phyloP scores from a whole-genome alignment of 2,888 invertebrate genomes.

The Ryuthela nishihirai region DNA sequence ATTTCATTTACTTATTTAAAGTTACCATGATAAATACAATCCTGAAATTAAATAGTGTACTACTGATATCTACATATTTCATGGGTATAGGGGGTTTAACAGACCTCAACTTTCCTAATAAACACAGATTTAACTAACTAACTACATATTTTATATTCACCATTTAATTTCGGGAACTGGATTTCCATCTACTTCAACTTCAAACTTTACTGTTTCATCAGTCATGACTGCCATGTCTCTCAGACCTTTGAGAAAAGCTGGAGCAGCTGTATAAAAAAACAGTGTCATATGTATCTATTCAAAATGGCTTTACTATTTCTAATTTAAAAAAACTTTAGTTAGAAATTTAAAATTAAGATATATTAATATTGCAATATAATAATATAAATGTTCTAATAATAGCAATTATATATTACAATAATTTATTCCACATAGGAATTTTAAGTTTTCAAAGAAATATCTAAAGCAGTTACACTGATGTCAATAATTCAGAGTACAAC shows the following conservation, averaged over 20 bases:
- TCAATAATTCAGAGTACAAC: too few species aligned
- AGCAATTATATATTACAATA: too few species aligned
- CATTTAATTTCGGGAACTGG: constrained; percentile 77
- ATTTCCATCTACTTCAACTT: constrained; percentile 75
- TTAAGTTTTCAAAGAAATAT: too few species aligned
- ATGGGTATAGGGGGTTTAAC: too few species aligned
- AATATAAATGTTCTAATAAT: not conserved
- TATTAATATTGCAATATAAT: not conserved
- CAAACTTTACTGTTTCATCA: constrained; percentile 70
- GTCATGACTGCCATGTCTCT: constrained; percentile 68
- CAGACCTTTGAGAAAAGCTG: constrained; percentile 76
- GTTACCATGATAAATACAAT: not conserved
- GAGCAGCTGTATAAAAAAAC: constrained; percentile 62
- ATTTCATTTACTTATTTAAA: not conserved
- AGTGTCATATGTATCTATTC: not conserved
- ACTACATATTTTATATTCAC: constrained; percentile 45
- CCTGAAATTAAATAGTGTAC: too few species aligned
- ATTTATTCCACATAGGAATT: too few species aligned
- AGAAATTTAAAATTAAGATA: not conserved
- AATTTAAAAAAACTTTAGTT: not conserved
- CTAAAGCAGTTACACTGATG: too few species aligned
- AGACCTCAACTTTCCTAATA: not conserved
- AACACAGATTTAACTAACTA: not conserved
- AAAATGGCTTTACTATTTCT: not conserved
- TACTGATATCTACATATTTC: too few species aligned